These are phyloP conservation scores for Marasmarcha lunaedactyla DNA, from an alignment of 2,888 invertebrate genomes.

Conservation along the genomic window DNA sequence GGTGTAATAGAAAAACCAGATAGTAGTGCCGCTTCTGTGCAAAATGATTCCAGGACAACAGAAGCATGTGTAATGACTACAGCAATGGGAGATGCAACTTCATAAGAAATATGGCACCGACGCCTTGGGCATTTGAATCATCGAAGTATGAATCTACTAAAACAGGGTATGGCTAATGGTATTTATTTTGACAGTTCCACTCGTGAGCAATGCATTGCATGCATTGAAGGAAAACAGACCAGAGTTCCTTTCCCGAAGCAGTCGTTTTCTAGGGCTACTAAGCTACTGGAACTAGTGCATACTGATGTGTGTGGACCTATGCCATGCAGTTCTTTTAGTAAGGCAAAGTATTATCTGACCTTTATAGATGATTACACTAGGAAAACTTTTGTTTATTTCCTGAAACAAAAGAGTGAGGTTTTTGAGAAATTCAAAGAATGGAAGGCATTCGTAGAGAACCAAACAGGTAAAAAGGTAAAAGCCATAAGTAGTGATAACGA, in stretches of 20 bases:
- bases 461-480: slow-evolving; percentile 12
- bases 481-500: slow-evolving; percentile 9
- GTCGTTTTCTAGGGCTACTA: slow-evolving; percentile 7
- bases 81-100: not conserved
- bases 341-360: slow-evolving; percentile 3
- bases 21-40: no score
- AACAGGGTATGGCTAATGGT: slow-evolving; percentile 3
- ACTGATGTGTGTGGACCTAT: slow-evolving; percentile 7
- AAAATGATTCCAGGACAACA: not conserved
- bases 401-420: slow-evolving; percentile 9
- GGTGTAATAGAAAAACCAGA: no score
- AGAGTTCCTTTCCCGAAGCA: slow-evolving; percentile 9
- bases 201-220: slow-evolving; percentile 4
- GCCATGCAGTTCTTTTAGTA: not conserved
- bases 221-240: slow-evolving; percentile 8
- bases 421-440: slow-evolving; percentile 8
- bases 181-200: slow-evolving; percentile 1
- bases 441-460: slow-evolving; percentile 16
- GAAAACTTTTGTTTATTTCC: slow-evolving; percentile 2
- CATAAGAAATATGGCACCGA: slow-evolving; percentile 1
- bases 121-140: slow-evolving; percentile 2
- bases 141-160: slow-evolving; percentile 1
- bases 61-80: not conserved
- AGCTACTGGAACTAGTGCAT: slow-evolving; percentile 7
- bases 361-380: slow-evolving; percentile 7